Evolutionary conservation across 2,888 invertebrate species (phyloP).

Genomic region (Morpho helenor): DNA sequence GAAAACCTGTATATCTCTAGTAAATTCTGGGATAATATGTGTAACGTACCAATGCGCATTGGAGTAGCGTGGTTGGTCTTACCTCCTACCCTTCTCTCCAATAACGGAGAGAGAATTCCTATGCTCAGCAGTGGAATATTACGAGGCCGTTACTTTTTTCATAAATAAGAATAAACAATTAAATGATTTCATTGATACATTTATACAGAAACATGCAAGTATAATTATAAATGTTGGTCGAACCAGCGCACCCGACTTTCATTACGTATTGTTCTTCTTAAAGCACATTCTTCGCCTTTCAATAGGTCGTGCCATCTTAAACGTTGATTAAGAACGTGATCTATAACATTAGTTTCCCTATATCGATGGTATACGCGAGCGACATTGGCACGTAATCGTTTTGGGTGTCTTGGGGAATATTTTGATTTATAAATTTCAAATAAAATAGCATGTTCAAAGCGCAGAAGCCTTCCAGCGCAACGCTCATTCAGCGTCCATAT

Average conservation of each 20-base stretch:
- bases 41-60: no score
- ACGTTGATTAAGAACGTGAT: constrained; percentile 41
- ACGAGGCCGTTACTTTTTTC: no score
- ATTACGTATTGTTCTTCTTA: constrained; percentile 16
- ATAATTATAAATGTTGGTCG: constrained; percentile 20
- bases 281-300: constrained; percentile 35
- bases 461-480: constrained; percentile 34
- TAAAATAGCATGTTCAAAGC: constrained; percentile 43
- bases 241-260: constrained; percentile 29
- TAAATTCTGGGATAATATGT: no score
- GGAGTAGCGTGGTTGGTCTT: no score
- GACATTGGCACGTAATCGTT: constrained; percentile 36
- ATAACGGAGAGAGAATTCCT: no score
- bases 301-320: constrained; percentile 41
- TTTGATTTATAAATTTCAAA: constrained; percentile 48
- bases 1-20: no score
- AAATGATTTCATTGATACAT: no score
- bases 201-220: no score
- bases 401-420: constrained; percentile 39
- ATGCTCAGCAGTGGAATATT: no score
- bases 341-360: constrained; percentile 34
- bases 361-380: constrained; percentile 36
- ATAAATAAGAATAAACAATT: no score
- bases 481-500: constrained; percentile 41
- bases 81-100: no score